These are phyloP conservation scores for Aphidius gifuensis DNA, from an alignment of 1,140 invertebrate species.

Conservation along the genomic window DNA sequence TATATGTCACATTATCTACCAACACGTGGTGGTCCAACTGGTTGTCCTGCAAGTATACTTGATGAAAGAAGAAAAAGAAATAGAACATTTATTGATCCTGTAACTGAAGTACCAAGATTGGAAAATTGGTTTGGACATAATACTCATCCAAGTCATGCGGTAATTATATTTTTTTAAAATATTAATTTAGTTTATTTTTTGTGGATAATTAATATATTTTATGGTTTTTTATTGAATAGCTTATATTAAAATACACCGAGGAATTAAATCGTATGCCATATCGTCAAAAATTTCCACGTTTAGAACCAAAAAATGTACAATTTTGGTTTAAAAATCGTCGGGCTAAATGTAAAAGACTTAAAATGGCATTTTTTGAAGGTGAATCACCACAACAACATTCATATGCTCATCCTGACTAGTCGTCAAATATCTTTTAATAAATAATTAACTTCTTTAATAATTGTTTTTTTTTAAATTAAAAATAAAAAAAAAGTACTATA, in stretches of 20 bases:
- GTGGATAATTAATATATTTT: neutral
- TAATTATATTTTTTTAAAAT: slow-evolving; percentile 30
- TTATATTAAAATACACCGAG: slow-evolving; percentile 95
- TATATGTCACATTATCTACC: slow-evolving; percentile 81
- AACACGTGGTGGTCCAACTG: slow-evolving; percentile 51
- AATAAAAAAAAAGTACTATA: slow-evolving; percentile 13
- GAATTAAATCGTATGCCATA: slow-evolving; percentile 93
- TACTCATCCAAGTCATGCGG: slow-evolving; percentile 91
- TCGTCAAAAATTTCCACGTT: slow-evolving; percentile 90
- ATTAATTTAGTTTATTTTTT: neutral
- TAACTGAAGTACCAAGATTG: slow-evolving; percentile 93
- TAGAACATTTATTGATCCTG: slow-evolving; percentile 97
- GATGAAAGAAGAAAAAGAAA: slow-evolving; percentile 90
- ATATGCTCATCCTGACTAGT: slow-evolving; percentile 50
- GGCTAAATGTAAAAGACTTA: slow-evolving; percentile 92
- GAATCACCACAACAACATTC: slow-evolving; percentile 60
- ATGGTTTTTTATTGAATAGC: slow-evolving; percentile 49
- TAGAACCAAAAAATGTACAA: slow-evolving; percentile 97
- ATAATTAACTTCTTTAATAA: neutral
- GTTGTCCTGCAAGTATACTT: slow-evolving; percentile 60
- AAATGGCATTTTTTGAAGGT: slow-evolving; percentile 75
- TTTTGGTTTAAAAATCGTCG: slow-evolving; percentile 96
- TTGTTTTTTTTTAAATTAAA: neutral
- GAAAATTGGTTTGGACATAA: slow-evolving; percentile 97
- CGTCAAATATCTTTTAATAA: slow-evolving; percentile 8